A percentile compares a stretch with the other conserved stretches of the same genome.
These are phyloP conservation scores for Oligia strigilis DNA, from an alignment of 2,888 invertebrate genomes.

Conservation along the genomic window DNA sequence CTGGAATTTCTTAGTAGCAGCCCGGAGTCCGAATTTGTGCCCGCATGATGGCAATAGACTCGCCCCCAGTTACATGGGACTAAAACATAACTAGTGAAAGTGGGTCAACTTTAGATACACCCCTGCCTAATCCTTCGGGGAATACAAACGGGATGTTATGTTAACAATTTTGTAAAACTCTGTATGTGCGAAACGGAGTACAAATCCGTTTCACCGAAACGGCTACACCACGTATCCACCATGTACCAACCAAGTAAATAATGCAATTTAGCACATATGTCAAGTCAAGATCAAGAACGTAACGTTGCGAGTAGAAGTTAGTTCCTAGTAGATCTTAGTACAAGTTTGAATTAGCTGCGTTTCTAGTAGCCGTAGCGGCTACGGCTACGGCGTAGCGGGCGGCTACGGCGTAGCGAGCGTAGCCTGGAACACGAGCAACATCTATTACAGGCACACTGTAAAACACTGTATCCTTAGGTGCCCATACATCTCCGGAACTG, in stretches of 20 bases:
- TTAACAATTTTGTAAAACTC: not conserved
- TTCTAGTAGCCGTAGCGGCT: not conserved
- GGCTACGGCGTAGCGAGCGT: slow-evolving; percentile 32
- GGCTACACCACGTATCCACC: too few species aligned
- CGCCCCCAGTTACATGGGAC: not conserved
- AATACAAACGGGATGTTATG: not conserved
- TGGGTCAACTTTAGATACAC: not conserved
- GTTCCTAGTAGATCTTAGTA: not conserved
- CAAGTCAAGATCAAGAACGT: slow-evolving; percentile 5
- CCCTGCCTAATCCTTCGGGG: too few species aligned
- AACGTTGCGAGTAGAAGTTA: not conserved
- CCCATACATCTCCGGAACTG: slow-evolving; percentile 31
- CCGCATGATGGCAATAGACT: not conserved
- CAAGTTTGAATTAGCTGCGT: slow-evolving; percentile 33
- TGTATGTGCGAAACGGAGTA: not conserved
- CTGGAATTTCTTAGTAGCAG: not conserved
- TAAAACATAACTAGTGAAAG: not conserved
- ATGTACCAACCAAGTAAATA: not conserved
- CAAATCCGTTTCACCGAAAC: not conserved
- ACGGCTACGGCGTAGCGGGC: not conserved
- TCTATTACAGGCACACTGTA: slow-evolving; percentile 1
- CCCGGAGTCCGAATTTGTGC: not conserved
- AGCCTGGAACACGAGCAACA: not conserved
- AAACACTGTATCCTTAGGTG: slow-evolving; percentile 1
- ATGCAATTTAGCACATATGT: slow-evolving; percentile 11